Evolutionary conservation across 1,140 invertebrate species (phyloP).

Genomic region (Drosophila asahinai): DNA sequence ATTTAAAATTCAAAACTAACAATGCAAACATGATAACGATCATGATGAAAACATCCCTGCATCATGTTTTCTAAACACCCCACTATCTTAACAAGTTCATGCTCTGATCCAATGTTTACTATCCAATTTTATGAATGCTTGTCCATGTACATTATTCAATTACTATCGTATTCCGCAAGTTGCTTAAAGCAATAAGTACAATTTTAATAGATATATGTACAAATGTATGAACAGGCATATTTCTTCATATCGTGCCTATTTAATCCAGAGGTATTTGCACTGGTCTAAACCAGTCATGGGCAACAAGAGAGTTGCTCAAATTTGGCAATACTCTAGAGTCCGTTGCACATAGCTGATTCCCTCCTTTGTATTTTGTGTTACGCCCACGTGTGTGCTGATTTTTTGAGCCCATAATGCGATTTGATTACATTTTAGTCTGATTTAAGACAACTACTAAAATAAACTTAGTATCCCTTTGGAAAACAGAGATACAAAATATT

Average conservation of each 20-base stretch:
- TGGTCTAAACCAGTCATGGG: constrained; percentile 12
- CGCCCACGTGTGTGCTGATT: no score
- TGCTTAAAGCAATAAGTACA: not conserved
- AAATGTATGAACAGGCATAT: not conserved
- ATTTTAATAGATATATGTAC: not conserved
- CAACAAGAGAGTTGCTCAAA: constrained; percentile 14
- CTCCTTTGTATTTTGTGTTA: constrained; percentile 2
- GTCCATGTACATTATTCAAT: not conserved
- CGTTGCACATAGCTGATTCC: constrained; percentile 6
- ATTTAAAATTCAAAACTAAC: no score
- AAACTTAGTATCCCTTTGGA: not conserved
- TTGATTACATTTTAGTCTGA: not conserved
- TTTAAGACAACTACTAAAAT: not conserved
- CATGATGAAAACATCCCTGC: no score
- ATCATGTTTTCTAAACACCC: not conserved
- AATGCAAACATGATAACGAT: no score
- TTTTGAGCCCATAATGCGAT: not conserved
- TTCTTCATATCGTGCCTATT: constrained; percentile 11
- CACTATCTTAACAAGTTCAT: not conserved
- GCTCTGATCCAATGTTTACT: not conserved
- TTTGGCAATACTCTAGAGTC: constrained; percentile 7
- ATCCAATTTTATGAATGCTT: not conserved
- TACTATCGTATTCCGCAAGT: constrained; percentile 5
- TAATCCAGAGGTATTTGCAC: constrained; percentile 9
- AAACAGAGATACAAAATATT: not conserved